Evolutionary conservation across 23 tunicate genomes (phyloP).

Genomic region (Trididemnum miniatum): DNA sequence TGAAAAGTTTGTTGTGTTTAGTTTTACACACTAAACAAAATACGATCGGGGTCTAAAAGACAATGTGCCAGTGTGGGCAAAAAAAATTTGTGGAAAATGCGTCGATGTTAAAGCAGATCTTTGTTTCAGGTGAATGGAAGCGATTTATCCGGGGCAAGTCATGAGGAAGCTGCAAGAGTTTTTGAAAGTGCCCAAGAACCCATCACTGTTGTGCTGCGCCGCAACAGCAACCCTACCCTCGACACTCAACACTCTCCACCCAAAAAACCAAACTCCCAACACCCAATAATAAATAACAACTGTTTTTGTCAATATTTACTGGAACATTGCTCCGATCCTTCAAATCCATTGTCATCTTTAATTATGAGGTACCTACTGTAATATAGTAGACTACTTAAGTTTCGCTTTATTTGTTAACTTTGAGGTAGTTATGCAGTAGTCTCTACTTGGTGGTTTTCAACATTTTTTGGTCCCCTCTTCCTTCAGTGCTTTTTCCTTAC

Average conservation of each 20-base stretch:
- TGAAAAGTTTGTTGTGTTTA: too few relatives aligned
- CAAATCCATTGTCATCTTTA: constrained; percentile 19
- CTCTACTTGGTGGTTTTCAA: too few relatives aligned
- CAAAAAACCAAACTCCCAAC: neutral
- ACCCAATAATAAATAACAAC: neutral
- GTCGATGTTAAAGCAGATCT: too few relatives aligned
- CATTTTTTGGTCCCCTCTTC: too few relatives aligned
- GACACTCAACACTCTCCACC: neutral
- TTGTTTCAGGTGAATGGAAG: constrained; percentile 52
- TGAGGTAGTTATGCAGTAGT: too few relatives aligned
- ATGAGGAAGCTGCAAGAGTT: constrained; percentile 51
- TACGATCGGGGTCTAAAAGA: too few relatives aligned
- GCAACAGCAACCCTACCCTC: neutral
- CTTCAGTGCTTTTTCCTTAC: too few relatives aligned
- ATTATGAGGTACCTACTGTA: constrained; percentile 54
- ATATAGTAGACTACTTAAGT: too few relatives aligned
- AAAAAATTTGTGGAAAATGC: too few relatives aligned
- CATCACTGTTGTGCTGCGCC: constrained; percentile 53
- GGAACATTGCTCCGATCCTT: constrained; percentile 33
- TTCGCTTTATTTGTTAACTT: too few relatives aligned
- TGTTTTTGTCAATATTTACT: constrained; percentile 51
- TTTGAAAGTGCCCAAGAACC: constrained; percentile 59
- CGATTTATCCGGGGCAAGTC: constrained; percentile 54
- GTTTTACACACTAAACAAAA: too few relatives aligned
- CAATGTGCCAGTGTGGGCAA: too few relatives aligned